phyloP scores from a whole-genome alignment of 2,797 vertebrate genomes.

The Eulemur rubriventer region DNA sequence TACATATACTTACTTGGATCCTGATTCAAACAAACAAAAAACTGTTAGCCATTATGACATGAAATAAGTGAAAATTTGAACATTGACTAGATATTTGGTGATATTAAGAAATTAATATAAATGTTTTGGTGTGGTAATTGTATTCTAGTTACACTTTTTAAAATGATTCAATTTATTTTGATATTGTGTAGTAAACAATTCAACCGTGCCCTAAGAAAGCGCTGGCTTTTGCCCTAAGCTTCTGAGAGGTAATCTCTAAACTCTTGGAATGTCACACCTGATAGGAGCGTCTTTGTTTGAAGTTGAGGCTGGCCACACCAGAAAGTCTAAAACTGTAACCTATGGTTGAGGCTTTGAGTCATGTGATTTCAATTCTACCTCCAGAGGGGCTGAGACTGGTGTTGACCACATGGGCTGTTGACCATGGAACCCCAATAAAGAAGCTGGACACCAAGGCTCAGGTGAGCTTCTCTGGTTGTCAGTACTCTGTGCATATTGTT shows the following conservation, averaged over 20 bases:
- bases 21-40: not conserved
- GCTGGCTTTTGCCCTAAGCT: not conserved
- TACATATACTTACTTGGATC: not conserved
- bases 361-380: not conserved
- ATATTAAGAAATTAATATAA: not conserved
- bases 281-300: not conserved
- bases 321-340: not conserved
- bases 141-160: not conserved
- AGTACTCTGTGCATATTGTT: not conserved
- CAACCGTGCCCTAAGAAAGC: not conserved
- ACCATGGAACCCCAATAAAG: not conserved
- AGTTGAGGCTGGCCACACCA: not conserved
- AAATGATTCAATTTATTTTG: not conserved
- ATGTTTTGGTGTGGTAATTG: not conserved
- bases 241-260: not conserved
- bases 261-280: not conserved
- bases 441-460: not conserved
- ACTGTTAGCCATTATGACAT: not conserved
- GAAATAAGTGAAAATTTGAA: not conserved
- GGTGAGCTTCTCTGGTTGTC: not conserved
- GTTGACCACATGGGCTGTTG: not conserved
- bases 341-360: not conserved
- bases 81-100: not conserved
- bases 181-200: not conserved
- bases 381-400: not conserved